These are phyloP conservation scores for Phyllotreta cruciferae DNA, from an alignment of 2,888 invertebrate genomes.

Conservation along the genomic window DNA sequence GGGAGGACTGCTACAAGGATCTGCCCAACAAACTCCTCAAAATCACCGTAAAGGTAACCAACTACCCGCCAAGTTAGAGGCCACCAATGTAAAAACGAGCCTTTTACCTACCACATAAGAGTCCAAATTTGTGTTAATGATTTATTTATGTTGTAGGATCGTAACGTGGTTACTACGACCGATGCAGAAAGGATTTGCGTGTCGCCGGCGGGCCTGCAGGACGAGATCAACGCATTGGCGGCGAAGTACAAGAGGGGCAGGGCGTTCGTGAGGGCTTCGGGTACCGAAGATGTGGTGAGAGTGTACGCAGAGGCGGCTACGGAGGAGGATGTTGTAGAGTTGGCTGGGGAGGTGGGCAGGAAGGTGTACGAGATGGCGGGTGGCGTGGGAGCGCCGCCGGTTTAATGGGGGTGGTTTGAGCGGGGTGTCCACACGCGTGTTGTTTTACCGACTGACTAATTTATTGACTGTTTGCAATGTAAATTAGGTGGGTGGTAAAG, in stretches of 20 bases:
- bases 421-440: no score
- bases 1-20: slow-evolving; percentile 84
- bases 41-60: slow-evolving; percentile 75
- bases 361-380: slow-evolving; percentile 81
- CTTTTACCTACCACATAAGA: background rate
- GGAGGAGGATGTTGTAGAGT: slow-evolving; percentile 70
- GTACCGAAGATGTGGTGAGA: slow-evolving; percentile 95
- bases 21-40: slow-evolving; percentile 89
- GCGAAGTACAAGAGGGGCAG: slow-evolving; percentile 74
- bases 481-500: background rate
- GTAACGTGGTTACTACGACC: slow-evolving; percentile 82
- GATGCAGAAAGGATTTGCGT: slow-evolving; percentile 87
- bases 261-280: slow-evolving; percentile 94
- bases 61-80: background rate
- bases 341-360: slow-evolving; percentile 75
- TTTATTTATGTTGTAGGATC: slow-evolving; percentile 66
- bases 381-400: slow-evolving; percentile 75
- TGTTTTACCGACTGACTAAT: no score
- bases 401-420: no score
- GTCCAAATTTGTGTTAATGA: no score
- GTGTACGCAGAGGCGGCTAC: slow-evolving; percentile 95
- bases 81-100: background rate
- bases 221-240: slow-evolving; percentile 76
- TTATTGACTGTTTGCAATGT: background rate
- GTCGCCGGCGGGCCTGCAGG: slow-evolving; percentile 84